Evolutionary conservation across 2,113 vertebrate species (phyloP).

Genomic region (Oryzias javanicus): DNA sequence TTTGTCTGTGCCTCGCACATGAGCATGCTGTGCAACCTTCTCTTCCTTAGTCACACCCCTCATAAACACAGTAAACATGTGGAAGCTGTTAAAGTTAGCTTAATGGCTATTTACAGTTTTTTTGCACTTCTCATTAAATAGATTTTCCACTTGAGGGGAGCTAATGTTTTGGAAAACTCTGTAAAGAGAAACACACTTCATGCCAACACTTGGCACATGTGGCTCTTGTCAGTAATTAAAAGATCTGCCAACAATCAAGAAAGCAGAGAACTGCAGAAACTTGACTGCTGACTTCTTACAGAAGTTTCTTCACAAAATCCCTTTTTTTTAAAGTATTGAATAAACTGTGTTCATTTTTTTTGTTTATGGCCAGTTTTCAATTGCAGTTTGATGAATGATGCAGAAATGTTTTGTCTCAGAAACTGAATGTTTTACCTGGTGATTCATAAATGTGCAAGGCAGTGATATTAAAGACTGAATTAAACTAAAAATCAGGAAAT

Average conservation of each 20-base stretch:
- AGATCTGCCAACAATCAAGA: conserved; percentile 37
- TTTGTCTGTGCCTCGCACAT: conserved; percentile 20
- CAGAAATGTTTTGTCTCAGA: too few relatives aligned
- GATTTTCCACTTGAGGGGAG: conserved; percentile 78
- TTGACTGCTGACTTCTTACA: conserved; percentile 6
- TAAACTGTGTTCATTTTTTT: too few relatives aligned
- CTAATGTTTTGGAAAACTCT: conserved; percentile 77
- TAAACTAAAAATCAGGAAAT: not conserved
- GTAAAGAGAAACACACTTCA: conserved; percentile 62
- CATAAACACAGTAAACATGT: conserved; percentile 76
- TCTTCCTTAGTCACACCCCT: conserved; percentile 69
- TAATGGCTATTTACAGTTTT: conserved; percentile 81
- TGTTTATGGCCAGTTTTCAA: too few relatives aligned
- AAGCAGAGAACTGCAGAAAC: conserved; percentile 20
- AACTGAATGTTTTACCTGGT: too few relatives aligned
- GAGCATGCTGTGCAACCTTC: conserved; percentile 37
- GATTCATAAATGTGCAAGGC: not conserved
- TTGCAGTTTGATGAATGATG: too few relatives aligned
- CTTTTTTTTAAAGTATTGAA: not conserved
- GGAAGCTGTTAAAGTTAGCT: conserved; percentile 73
- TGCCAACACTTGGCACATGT: conserved; percentile 68
- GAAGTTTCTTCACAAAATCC: not conserved
- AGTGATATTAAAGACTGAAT: not conserved
- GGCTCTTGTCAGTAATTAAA: conserved; percentile 54
- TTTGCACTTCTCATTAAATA: conserved; percentile 76